Conservation (phyloP, 2,888 invertebrate species). For the Biston stratarius region DNA sequence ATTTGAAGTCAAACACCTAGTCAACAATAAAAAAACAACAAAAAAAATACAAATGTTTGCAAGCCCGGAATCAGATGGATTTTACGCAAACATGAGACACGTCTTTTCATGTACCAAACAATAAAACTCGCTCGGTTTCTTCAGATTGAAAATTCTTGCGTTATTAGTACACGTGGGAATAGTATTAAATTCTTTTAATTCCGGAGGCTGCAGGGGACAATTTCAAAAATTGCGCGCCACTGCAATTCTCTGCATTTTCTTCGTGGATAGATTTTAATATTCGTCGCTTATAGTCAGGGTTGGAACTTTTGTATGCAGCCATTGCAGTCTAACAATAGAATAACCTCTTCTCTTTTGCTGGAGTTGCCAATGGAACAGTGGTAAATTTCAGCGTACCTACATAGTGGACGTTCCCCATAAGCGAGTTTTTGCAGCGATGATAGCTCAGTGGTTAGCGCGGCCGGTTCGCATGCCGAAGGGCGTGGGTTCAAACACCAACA, state of each 20-base stretch:
- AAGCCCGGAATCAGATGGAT: too few relatives aligned
- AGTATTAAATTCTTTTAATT: constrained; percentile 46
- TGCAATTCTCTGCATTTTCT: constrained; percentile 49
- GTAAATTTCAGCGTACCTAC: too few relatives aligned
- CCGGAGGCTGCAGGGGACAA: constrained; percentile 42
- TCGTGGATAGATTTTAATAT: constrained; percentile 58
- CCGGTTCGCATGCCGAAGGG: too few relatives aligned
- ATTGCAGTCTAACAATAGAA: not conserved
- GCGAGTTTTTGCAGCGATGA: too few relatives aligned
- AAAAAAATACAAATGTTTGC: too few relatives aligned
- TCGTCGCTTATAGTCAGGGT: constrained; percentile 44
- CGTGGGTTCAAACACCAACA: too few relatives aligned
- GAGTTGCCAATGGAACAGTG: too few relatives aligned
- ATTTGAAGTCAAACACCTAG: too few relatives aligned
- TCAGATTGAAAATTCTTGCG: constrained; percentile 42
- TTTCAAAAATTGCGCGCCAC: constrained; percentile 53
- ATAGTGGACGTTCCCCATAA: too few relatives aligned
- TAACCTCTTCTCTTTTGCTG: too few relatives aligned
- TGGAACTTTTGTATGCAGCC: not conserved
- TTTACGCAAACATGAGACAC: not conserved
- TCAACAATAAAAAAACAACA: too few relatives aligned
- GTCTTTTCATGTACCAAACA: not conserved
- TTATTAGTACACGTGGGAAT: constrained; percentile 42
- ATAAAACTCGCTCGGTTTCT: constrained; percentile 7
- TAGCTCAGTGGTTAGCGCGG: too few relatives aligned